Conservation (phyloP, 2,113 vertebrate genomes). For the Fregata magnificens region DNA sequence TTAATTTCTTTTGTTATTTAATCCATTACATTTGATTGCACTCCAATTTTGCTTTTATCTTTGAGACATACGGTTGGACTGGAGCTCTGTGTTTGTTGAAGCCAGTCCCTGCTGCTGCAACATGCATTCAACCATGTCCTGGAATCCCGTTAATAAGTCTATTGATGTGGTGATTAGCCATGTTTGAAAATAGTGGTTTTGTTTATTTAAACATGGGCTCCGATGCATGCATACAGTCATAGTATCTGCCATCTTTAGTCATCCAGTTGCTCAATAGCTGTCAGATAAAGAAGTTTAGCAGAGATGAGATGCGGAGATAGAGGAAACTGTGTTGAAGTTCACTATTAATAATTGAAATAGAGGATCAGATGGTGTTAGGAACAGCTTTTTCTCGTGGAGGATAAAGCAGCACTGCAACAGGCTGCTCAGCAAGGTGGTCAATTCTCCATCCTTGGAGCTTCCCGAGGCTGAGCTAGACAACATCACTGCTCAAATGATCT, state of each 20-base stretch:
- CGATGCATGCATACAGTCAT: background rate
- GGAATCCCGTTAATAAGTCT: constrained; percentile 46
- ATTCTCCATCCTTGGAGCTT: background rate
- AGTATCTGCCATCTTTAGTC: constrained; percentile 53
- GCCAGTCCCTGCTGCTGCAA: constrained; percentile 51
- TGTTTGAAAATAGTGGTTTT: constrained; percentile 52
- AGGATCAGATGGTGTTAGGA: background rate
- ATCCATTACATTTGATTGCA: background rate
- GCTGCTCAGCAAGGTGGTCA: background rate
- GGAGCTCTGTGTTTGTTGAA: constrained; percentile 37
- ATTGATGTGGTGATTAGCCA: constrained; percentile 54
- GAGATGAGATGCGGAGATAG: background rate
- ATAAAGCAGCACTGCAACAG: background rate
- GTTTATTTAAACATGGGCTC: constrained; percentile 42
- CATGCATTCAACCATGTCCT: constrained; percentile 27
- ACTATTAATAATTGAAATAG: background rate
- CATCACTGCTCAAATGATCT: background rate
- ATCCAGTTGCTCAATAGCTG: constrained; percentile 50
- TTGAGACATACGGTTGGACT: constrained; percentile 40
- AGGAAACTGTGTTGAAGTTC: constrained; percentile 13
- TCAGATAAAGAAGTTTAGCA: constrained; percentile 1
- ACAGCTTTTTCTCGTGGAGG: background rate
- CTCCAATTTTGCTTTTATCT: constrained; percentile 39
- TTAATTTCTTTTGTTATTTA: constrained; percentile 29
- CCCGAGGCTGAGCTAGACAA: background rate